Base-by-base conservation (phyloP, 2,113 vertebrate genomes). In the Morone chrysops region DNA sequence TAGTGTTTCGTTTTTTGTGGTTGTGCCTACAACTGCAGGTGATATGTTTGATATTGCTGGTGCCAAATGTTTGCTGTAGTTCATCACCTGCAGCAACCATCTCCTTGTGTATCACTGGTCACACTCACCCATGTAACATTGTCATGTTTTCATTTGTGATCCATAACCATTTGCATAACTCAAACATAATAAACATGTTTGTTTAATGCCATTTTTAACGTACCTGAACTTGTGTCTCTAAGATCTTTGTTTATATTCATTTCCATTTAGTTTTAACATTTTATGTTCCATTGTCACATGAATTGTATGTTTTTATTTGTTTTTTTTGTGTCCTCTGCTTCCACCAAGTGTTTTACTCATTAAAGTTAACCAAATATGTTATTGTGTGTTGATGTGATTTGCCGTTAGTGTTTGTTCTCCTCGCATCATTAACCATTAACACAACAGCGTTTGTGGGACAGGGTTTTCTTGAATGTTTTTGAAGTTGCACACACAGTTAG, bases 351-450 rank as follows among this genome's bases (percentile, higher is more conserved):
- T 79, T 88, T 67, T 72, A 79, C 63, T 77, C 70, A 94, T 92
- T 93, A 92, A 92, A 94, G 57, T 74, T 78, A 83, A 87, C 57
- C 31, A 87, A 79, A 48, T 74, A 22, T 89, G 63, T 86, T 72
- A 54, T 51, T 73, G 77, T 75, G 87, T 88, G 61, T 59, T 72
- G 54, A 77, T 80, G 81, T 92, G 82, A 78, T 78, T 87, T 85
- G 31, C 62, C 1, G 14, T 77, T 9, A 14, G 36, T 80, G 20
- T 82, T 72, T 80, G 66, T 60, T 75, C 8, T 62, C 14, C 62
- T 71, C 25, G 62, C 17, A 63, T 81, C 61, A 43, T 68, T 63
- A 70, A 73, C 51, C 6, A 40, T 48, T 69, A 78, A 78, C 70
- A 61, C 41, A 72, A 22, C 69, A 56, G 2, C 0, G 9, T 45